Evolutionary conservation across 2,797 vertebrate species (phyloP).

Genomic region (Ciconia nigra): DNA sequence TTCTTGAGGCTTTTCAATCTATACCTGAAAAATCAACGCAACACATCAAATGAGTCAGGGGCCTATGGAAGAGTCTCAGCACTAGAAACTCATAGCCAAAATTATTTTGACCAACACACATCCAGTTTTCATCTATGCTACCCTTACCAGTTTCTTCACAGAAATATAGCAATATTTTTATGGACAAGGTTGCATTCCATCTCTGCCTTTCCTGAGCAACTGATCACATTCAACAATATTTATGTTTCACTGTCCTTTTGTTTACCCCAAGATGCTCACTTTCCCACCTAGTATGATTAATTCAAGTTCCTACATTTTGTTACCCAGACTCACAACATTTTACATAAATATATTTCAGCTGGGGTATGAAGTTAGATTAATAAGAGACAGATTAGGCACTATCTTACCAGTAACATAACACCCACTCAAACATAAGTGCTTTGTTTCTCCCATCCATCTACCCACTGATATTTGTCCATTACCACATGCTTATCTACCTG

Average conservation of each 20-base stretch:
- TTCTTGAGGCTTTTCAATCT: background rate
- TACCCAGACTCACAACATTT: background rate
- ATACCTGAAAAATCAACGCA: background rate
- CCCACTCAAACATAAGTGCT: background rate
- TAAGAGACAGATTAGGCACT: background rate
- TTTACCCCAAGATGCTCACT: background rate
- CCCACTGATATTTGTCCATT: background rate
- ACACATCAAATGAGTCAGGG: background rate
- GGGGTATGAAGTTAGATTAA: no score
- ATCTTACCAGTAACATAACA: background rate
- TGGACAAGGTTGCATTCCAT: background rate
- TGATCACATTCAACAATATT: background rate
- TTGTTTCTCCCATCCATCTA: background rate
- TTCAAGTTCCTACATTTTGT: background rate
- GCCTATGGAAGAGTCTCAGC: background rate
- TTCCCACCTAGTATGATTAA: background rate
- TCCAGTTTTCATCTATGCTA: background rate
- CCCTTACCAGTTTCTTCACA: background rate
- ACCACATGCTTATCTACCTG: background rate
- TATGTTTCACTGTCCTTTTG: background rate
- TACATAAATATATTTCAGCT: background rate
- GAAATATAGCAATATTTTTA: background rate
- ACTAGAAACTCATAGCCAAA: background rate
- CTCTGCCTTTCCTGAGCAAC: background rate
- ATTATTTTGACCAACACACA: background rate